Evolutionary conservation across 2,113 vertebrate species (phyloP).

Genomic region (Megaleporinus macrocephalus): DNA sequence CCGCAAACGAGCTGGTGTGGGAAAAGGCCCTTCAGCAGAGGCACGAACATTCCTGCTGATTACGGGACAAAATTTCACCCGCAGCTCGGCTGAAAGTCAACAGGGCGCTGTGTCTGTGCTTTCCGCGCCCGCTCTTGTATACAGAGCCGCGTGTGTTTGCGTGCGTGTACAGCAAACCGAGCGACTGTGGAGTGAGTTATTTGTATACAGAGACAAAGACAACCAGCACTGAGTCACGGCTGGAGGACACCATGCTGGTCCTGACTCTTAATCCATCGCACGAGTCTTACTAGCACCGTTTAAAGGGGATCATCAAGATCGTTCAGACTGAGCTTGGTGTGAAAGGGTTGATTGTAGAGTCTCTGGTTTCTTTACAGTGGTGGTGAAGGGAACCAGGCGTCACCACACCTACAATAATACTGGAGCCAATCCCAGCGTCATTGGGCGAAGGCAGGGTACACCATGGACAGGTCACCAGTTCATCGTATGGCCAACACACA

Average conservation of each 20-base stretch:
- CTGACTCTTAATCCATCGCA: not conserved
- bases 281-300: too few species aligned
- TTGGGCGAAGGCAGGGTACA: too few species aligned
- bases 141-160: not conserved
- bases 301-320: too few species aligned
- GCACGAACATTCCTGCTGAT: constrained; percentile 44
- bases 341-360: too few species aligned
- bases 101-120: not conserved
- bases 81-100: constrained; percentile 32
- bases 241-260: too few species aligned
- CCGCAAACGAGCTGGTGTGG: constrained; percentile 13
- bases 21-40: constrained; percentile 16
- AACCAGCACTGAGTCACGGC: not conserved
- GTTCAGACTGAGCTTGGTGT: too few species aligned
- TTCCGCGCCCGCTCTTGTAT: not conserved
- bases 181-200: not conserved
- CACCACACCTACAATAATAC: too few species aligned
- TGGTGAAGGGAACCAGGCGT: too few species aligned
- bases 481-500: too few species aligned
- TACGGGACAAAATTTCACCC: constrained; percentile 29
- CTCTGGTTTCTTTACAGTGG: too few species aligned
- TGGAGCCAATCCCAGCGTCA: too few species aligned
- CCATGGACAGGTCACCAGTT: too few species aligned
- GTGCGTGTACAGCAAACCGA: not conserved
- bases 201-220: not conserved